These are phyloP conservation scores for Sinelater perroti DNA, from an alignment of 2,888 invertebrate genomes.

Conservation along the genomic window DNA sequence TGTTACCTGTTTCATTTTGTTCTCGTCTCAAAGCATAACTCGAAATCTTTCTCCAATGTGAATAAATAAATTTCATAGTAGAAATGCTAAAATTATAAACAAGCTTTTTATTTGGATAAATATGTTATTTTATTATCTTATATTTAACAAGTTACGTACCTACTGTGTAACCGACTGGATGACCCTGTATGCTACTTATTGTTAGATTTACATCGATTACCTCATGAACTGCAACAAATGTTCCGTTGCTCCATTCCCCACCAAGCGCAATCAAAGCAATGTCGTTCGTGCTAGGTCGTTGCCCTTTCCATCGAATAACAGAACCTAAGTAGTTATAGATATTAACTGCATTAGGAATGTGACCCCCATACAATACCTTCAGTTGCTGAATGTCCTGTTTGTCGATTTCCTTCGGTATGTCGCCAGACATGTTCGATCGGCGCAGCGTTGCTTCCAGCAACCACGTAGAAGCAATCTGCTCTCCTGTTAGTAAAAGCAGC, in stretches of 20 bases:
- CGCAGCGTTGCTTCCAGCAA: too few species aligned
- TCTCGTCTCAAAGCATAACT: slow-evolving; percentile 44
- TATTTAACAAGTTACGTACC: too few species aligned
- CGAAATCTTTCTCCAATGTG: slow-evolving; percentile 47
- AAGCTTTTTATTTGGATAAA: too few species aligned
- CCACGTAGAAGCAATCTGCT: too few species aligned
- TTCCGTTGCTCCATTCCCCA: slow-evolving; percentile 17
- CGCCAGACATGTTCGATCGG: not conserved
- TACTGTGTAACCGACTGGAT: too few species aligned
- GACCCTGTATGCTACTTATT: not conserved
- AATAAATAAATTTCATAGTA: slow-evolving; percentile 47
- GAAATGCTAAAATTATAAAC: slow-evolving; percentile 39
- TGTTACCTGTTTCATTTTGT: too few species aligned
- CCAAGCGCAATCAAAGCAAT: slow-evolving; percentile 8
- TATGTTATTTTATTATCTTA: too few species aligned
- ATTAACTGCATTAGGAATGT: slow-evolving; percentile 48
- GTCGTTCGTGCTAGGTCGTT: slow-evolving; percentile 36
- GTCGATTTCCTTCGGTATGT: not conserved
- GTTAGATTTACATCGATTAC: not conserved
- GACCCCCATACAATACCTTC: slow-evolving; percentile 48
- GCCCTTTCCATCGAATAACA: slow-evolving; percentile 53
- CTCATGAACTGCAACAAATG: slow-evolving; percentile 15
- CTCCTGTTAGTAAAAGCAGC: too few species aligned
- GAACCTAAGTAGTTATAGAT: slow-evolving; percentile 58
- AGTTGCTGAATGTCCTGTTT: slow-evolving; percentile 50